Conservation (phyloP, 1,140 invertebrate species). For the Zaprionus taronus region DNA sequence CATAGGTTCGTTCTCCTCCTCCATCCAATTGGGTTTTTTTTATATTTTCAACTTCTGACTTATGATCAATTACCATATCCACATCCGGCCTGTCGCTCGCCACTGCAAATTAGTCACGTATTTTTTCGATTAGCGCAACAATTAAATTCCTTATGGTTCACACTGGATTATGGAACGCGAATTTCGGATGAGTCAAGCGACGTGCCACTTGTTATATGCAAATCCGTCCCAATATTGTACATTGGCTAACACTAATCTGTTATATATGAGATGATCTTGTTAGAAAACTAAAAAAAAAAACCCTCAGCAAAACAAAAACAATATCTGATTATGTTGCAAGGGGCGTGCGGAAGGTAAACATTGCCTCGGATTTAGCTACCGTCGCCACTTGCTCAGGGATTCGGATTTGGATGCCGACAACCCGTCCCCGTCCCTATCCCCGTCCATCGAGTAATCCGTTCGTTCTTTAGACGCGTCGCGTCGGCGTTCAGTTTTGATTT, state of each 20-base stretch:
- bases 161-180: background rate
- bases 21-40: background rate
- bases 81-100: slow-evolving; percentile 55
- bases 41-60: slow-evolving; percentile 41
- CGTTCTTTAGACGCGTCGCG: slow-evolving; percentile 37
- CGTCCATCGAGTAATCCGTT: slow-evolving; percentile 2
- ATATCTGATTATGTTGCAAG: slow-evolving; percentile 41
- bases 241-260: slow-evolving; percentile 31
- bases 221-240: background rate
- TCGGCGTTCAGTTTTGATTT: slow-evolving; percentile 56
- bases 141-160: slow-evolving; percentile 41
- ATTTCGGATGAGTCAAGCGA: slow-evolving; percentile 61
- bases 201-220: slow-evolving; percentile 30
- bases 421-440: slow-evolving; percentile 7
- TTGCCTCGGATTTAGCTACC: slow-evolving; percentile 22
- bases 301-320: slow-evolving; percentile 17
- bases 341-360: slow-evolving; percentile 43
- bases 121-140: slow-evolving; percentile 67
- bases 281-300: slow-evolving; percentile 21
- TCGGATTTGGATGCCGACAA: slow-evolving; percentile 12
- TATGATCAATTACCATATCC: slow-evolving; percentile 45
- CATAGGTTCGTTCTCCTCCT: background rate
- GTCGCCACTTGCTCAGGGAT: background rate
- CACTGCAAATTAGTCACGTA: slow-evolving; percentile 75
- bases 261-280: slow-evolving; percentile 46